Percentiles rank a stretch among this genome's conserved stretches.
These are phyloP conservation scores for Sebastes fasciatus DNA, from an alignment of 2,113 vertebrate genomes.

Conservation along the genomic window DNA sequence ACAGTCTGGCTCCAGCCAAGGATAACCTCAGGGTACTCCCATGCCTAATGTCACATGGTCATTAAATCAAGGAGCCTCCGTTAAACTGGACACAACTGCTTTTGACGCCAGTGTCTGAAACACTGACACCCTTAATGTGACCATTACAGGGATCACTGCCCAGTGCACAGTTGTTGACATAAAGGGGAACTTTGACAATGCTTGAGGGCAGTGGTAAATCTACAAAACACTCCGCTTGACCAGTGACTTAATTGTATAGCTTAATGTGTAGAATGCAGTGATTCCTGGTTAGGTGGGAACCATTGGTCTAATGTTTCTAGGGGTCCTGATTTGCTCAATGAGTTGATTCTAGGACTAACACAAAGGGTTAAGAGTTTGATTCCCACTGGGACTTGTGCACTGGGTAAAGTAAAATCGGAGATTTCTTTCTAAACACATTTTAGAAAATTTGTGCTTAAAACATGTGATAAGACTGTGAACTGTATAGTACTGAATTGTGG, in stretches of 20 bases:
- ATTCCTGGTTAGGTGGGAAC: background rate
- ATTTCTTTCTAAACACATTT: too few species aligned
- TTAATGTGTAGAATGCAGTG: background rate
- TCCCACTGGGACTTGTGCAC: background rate
- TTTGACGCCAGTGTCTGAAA: conserved; percentile 64
- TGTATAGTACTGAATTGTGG: too few species aligned
- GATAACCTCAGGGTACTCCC: conserved; percentile 73
- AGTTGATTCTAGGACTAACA: background rate
- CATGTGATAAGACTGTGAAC: too few species aligned
- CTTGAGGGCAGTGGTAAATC: conserved; percentile 43
- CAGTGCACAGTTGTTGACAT: conserved; percentile 40
- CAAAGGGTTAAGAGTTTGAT: background rate
- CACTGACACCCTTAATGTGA: conserved; percentile 62
- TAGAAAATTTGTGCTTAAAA: too few species aligned
- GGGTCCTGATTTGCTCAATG: background rate
- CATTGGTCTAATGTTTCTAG: background rate
- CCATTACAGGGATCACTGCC: conserved; percentile 52
- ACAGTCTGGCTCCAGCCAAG: conserved; percentile 72
- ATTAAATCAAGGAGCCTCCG: conserved; percentile 67
- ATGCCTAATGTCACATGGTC: conserved; percentile 57
- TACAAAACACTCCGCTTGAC: conserved; percentile 24
- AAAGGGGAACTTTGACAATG: conserved; percentile 52
- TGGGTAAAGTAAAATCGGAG: background rate
- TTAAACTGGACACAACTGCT: conserved; percentile 66
- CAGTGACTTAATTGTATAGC: background rate